phyloP scores from a whole-genome alignment of 2,797 vertebrate species.

The Aphelocoma californica region DNA sequence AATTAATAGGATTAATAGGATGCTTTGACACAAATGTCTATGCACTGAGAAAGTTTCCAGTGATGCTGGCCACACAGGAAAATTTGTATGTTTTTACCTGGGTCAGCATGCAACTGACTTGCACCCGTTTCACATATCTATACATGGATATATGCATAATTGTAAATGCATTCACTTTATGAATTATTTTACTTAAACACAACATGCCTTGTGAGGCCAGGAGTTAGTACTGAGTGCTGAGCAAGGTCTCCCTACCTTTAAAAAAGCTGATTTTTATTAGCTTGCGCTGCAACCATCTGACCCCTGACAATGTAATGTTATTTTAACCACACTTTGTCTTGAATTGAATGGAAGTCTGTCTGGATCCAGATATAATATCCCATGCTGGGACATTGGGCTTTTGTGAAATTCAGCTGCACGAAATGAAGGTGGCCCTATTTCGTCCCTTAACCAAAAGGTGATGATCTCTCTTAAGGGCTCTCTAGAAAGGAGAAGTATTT shows the following conservation, averaged over 20 bases:
- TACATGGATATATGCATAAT: not conserved
- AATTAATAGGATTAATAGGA: not conserved
- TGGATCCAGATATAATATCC: not conserved
- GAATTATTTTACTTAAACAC: not conserved
- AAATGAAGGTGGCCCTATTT: not conserved
- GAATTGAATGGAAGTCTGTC: not conserved
- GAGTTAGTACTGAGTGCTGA: not conserved
- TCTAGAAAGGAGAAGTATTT: not conserved
- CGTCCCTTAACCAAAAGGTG: not conserved
- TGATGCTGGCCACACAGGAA: not conserved
- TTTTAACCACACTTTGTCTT: not conserved
- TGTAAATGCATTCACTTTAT: not conserved
- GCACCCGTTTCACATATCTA: not conserved
- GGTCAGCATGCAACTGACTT: not conserved
- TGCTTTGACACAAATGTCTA: not conserved
- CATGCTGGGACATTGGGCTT: not conserved
- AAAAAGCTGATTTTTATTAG: not conserved
- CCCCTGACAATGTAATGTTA: not conserved
- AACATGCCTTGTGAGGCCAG: not conserved
- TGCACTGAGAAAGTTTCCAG: not conserved
- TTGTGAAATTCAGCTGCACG: not conserved
- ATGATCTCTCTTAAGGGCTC: not conserved
- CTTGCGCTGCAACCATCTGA: not conserved
- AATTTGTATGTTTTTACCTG: not conserved
- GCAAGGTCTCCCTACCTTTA: not conserved